Conservation (phyloP, 2,888 invertebrate genomes). For the Leistus spinibarbis region DNA sequence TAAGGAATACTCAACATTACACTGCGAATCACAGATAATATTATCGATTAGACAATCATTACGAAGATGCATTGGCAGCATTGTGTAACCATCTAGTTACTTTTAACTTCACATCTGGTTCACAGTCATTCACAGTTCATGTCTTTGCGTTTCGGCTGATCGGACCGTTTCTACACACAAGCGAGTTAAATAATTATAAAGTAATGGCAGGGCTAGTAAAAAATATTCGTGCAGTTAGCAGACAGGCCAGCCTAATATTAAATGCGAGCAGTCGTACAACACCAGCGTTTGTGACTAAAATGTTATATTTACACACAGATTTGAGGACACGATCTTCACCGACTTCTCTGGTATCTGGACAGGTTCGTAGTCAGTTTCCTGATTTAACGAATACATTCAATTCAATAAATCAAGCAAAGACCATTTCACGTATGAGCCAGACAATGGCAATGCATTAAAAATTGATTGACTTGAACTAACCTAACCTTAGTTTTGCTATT, state of each 20-base stretch:
- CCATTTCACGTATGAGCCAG: not conserved
- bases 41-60: too few relatives aligned
- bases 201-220: slow-evolving; percentile 47
- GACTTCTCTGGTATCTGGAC: slow-evolving; percentile 9
- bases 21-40: too few relatives aligned
- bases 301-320: slow-evolving; percentile 7
- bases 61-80: too few relatives aligned
- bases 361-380: slow-evolving; percentile 16
- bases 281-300: slow-evolving; percentile 43
- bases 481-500: slow-evolving; percentile 41
- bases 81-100: too few relatives aligned
- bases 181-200: slow-evolving; percentile 32
- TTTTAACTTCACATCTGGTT: too few relatives aligned
- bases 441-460: not conserved
- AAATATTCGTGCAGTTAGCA: slow-evolving; percentile 44
- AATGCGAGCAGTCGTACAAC: slow-evolving; percentile 44
- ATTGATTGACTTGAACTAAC: not conserved
- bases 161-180: not conserved
- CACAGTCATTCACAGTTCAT: too few relatives aligned
- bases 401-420: not conserved
- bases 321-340: not conserved
- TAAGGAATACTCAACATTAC: too few relatives aligned
- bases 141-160: too few relatives aligned
- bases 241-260: slow-evolving; percentile 44
- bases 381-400: not conserved